A percentile compares a stretch with the other conserved stretches of the same genome.
These are phyloP conservation scores for Belonocnema kinseyi DNA, from an alignment of 1,140 invertebrate genomes.

Conservation along the genomic window DNA sequence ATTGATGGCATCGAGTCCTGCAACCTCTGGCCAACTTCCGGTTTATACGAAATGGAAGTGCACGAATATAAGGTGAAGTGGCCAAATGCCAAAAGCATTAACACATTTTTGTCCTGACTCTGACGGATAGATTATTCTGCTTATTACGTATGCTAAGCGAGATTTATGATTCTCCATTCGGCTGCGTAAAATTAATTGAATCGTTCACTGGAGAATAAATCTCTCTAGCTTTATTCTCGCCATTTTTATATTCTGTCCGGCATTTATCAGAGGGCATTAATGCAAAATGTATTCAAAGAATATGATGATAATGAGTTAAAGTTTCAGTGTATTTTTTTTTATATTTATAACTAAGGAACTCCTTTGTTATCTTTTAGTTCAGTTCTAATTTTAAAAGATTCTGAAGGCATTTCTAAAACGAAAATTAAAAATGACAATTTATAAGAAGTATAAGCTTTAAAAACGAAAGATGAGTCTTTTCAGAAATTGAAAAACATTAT, in stretches of 20 bases:
- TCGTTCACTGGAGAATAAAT: background rate
- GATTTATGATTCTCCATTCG: slow-evolving; percentile 16
- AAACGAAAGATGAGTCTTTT: no score
- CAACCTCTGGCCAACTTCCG: background rate
- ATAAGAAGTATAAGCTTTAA: no score
- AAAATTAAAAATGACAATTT: background rate
- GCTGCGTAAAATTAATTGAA: slow-evolving; percentile 15
- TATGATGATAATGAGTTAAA: background rate
- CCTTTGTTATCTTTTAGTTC: no score
- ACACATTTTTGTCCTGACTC: slow-evolving; percentile 23
- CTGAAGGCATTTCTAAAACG: background rate
- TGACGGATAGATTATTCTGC: slow-evolving; percentile 8
- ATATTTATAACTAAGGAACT: no score
- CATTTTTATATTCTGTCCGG: slow-evolving; percentile 10
- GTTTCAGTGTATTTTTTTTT: no score
- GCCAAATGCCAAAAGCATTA: slow-evolving; percentile 21
- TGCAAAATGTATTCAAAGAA: background rate
- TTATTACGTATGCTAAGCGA: slow-evolving; percentile 21
- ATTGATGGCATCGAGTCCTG: background rate
- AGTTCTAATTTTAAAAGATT: background rate
- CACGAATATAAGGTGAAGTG: slow-evolving; percentile 2
- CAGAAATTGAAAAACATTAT: no score
- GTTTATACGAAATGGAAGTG: slow-evolving; percentile 7
- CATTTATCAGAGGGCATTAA: slow-evolving; percentile 25
- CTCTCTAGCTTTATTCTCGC: slow-evolving; percentile 1